Conservation (phyloP, 2,113 vertebrate genomes). For the Xenopus tropicalis region UCB_Xtro_10.0 CM004445.2:3287001-3287500, state of each 20-base stretch:
- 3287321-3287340: constrained; percentile 85
- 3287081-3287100: no score
- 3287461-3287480: no score
- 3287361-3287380: constrained; percentile 88
- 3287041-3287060: constrained; percentile 82
- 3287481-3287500: no score
- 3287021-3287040: constrained; percentile 91
- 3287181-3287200: no score
- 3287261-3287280: constrained; percentile 66
- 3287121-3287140: no score
- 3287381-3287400: constrained; percentile 49
- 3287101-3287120: no score
- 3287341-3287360: constrained; percentile 87
- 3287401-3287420: not conserved
- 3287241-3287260: constrained; percentile 91
- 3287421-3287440: no score
- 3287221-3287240: constrained; percentile 66
- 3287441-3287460: no score
- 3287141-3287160: no score
- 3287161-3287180: no score
- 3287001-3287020: constrained; percentile 87
- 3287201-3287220: no score
- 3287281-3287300: constrained; percentile 78
- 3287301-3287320: constrained; percentile 91
- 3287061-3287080: constrained; percentile 70